Evolutionary conservation across 2,797 vertebrate species (phyloP), one percentile per base, ranked within the genome.

Genomic region (Arctocebus calabarensis): DNA sequence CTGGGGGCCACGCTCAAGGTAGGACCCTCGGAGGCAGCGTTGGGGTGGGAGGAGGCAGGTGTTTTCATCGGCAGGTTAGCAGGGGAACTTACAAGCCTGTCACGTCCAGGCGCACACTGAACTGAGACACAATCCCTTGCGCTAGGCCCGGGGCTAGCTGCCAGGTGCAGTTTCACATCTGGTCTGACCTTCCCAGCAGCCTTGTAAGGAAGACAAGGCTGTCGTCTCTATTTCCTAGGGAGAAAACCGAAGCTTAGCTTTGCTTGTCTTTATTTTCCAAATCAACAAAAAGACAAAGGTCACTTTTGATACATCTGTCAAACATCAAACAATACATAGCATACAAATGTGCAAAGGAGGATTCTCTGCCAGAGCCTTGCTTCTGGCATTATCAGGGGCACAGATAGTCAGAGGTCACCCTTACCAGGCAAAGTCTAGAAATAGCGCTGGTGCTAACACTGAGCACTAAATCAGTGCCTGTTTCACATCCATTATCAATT

Each of bases 1-100:
- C 98, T 99, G 96, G 99, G 99, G 34, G 99, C 99, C 37, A 99
- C 99, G 0, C 98, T 99, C 70, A 98, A 99, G 99, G 99, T 99
- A 98, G 62, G 85, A n/a, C 20, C 6, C 6, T 2, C 48, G 3
- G 86, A 55, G 75, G 40, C 13, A 0, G 6, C 5, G 27, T 0
- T 17, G 10, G 45, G 48, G 22, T 8, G 7, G 0, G 3, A 25
- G 29, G 45, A 48, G 52, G 90, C 8, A 7, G 13, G 45, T 17
- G 22, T 7, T n/a, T 59, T 22, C 20, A 0, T 0, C 3, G 3
- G 11, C 43, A 20, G 43, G 48, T 48, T n/a, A n/a, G 85, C 73
- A 4, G 37, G 20, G 48, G 68, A 19, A 19, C 64, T 25, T 62
- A 16, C 32, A 29, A 27, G 32, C 62, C 34, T 57, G 34, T 0